Base-by-base conservation (phyloP, 2,888 invertebrate genomes). In the Drosophila planitibia region DNA sequence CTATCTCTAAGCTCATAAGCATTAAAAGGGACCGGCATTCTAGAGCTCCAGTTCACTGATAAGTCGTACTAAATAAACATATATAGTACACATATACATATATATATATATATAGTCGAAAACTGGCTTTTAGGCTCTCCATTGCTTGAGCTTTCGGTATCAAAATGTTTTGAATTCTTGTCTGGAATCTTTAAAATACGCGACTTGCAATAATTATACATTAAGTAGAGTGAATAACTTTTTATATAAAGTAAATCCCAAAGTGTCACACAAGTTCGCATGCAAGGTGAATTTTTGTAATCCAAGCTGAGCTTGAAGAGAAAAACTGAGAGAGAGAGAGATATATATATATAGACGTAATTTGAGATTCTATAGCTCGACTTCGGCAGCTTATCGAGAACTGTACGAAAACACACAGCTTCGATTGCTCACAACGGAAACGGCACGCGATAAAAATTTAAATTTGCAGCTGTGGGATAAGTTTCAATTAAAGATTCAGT, bases 11-110 rank as follows among this genome's bases (percentile, higher is more conserved):
- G 57, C 83, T 85, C 69, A 88, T 77, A 70, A 69, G 75, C 86
- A 85, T 88, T 70, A 68, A 72, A 65, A 79, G 88, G 88, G 79
- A 85, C 83, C 85, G 59, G 85, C 85, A 82, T 83, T n/a, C 37
- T 28, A 51, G 61, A 41, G 72, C n/a, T 37, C 9, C 32, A 35
- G 5, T 10, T 7, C 32, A 19, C 37, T 57, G 82, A 82, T 82
- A 84, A 82, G 52, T 25, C 22, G 7, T 10, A 16, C 19, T 37
- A 16, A 47, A 57, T 33, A 55, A 25, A 4, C 30, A 32, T 59
- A 10, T 14, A 51, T 57, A 25, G 25, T 2, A 44, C 19, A 33
- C 10, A n/a, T 16, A 32, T 10, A n/a, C 6, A 41, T 25, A 22
- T n/a, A 39, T 41, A 10, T 57, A 37, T 28, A 35, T 35, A 39